Conservation (phyloP, 2,888 invertebrate genomes). For the Parnassius orleans region DNA sequence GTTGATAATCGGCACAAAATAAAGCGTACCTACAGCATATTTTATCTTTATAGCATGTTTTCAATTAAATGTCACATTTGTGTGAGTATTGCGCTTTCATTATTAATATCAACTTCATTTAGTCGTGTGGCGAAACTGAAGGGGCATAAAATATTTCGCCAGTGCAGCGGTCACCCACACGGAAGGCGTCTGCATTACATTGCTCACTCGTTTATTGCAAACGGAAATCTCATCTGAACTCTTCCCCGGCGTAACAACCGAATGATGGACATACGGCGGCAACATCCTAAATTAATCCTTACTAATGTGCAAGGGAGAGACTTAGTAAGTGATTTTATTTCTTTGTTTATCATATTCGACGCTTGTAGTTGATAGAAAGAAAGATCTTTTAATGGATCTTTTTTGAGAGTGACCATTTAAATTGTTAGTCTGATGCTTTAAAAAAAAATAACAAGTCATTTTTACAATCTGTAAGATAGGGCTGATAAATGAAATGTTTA, state of each 20-base stretch:
- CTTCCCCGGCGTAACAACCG: conserved; percentile 49
- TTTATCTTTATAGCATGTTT: conserved; percentile 20
- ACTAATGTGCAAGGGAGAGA: conserved; percentile 23
- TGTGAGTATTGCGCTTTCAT: conserved; percentile 5
- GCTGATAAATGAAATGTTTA: too few species aligned
- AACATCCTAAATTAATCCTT: conserved; percentile 53
- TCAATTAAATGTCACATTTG: conserved; percentile 20
- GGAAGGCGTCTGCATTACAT: conserved; percentile 43
- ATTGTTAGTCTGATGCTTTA: too few species aligned
- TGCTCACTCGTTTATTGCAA: conserved; percentile 67
- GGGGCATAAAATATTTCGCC: conserved; percentile 63
- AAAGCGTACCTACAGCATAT: conserved; percentile 2
- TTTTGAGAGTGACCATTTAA: too few species aligned
- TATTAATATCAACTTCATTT: conserved; percentile 12
- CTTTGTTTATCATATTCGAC: conserved; percentile 9
- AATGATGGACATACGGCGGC: conserved; percentile 66
- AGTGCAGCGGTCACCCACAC: conserved; percentile 43
- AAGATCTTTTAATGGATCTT: too few species aligned
- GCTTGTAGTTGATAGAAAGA: too few species aligned
- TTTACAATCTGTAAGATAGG: too few species aligned
- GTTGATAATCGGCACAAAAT: conserved; percentile 15
- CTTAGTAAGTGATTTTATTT: conserved; percentile 25
- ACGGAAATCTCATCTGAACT: conserved; percentile 63
- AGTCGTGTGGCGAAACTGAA: conserved; percentile 14
- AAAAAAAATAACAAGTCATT: too few species aligned